Conservation (phyloP, 2,888 invertebrate genomes). For the Lamellibrachia columna region DNA sequence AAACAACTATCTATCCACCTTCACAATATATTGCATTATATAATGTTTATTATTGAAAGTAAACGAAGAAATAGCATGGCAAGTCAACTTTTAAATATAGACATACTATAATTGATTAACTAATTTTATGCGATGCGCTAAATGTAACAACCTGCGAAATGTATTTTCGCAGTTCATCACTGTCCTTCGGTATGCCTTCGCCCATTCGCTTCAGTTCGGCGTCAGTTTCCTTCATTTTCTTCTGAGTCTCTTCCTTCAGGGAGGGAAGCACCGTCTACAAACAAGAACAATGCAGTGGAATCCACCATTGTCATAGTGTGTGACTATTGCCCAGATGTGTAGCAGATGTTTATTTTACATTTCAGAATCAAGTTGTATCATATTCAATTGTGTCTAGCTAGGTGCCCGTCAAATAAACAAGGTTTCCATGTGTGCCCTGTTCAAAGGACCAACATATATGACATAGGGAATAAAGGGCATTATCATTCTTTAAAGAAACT, state of each 20-base stretch:
- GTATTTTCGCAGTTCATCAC: background rate
- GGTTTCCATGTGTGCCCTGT: background rate
- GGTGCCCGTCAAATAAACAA: too few species aligned
- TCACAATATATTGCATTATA: too few species aligned
- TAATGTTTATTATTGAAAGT: too few species aligned
- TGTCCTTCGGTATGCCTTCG: constrained; percentile 3
- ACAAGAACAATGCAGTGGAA: background rate
- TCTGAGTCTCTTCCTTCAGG: constrained; percentile 20
- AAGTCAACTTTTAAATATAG: background rate
- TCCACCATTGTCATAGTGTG: background rate
- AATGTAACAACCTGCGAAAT: background rate
- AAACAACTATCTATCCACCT: too few species aligned
- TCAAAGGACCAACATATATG: background rate
- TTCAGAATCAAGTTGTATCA: too few species aligned
- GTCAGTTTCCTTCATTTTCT: background rate
- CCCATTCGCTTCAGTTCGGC: background rate
- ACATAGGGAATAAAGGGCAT: background rate
- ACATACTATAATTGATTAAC: background rate
- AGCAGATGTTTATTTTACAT: background rate
- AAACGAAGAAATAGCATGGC: too few species aligned
- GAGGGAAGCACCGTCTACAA: constrained; percentile 17
- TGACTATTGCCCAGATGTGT: background rate
- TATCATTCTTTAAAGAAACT: background rate
- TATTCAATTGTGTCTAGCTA: too few species aligned
- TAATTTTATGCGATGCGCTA: background rate